Conservation (phyloP, 1,140 invertebrate species). For the Cydia splendana region DNA sequence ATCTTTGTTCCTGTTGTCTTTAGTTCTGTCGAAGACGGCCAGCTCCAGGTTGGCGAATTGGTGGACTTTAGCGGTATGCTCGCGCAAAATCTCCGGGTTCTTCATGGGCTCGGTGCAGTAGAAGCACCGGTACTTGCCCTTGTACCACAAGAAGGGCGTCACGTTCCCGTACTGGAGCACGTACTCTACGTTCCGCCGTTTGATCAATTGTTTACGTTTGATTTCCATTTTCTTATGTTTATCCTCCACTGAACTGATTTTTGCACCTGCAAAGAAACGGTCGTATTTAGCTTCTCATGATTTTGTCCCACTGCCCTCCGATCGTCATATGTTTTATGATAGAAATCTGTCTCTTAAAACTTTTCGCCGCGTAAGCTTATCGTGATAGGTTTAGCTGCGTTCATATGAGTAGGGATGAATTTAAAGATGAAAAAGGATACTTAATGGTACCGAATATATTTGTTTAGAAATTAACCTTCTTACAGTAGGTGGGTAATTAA, state of each 20-base stretch:
- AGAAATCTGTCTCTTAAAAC: not conserved
- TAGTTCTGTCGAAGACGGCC: conserved; percentile 60
- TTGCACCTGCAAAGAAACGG: conserved; percentile 73
- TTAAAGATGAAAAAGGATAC: not conserved
- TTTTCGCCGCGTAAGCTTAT: not conserved
- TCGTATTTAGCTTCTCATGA: conserved; percentile 40
- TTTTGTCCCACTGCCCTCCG: conserved; percentile 33
- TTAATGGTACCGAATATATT: not conserved
- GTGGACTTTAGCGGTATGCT: conserved; percentile 59
- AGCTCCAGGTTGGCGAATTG: conserved; percentile 64
- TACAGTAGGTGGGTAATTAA: not conserved
- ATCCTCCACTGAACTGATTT: conserved; percentile 63
- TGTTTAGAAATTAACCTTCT: not conserved
- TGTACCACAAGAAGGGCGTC: conserved; percentile 72
- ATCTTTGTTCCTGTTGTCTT: conserved; percentile 69
- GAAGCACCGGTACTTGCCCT: conserved; percentile 67
- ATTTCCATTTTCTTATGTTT: conserved; percentile 68
- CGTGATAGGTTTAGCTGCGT: not conserved
- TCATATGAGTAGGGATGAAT: not conserved
- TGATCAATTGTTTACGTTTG: conserved; percentile 60
- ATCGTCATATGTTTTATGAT: conserved; percentile 25
- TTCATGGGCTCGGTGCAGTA: conserved; percentile 68
- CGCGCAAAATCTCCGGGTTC: conserved; percentile 55
- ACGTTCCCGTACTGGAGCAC: conserved; percentile 69
- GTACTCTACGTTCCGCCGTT: conserved; percentile 68